Conservation (phyloP, 2,113 vertebrate genomes). For the Vidua macroura region DNA sequence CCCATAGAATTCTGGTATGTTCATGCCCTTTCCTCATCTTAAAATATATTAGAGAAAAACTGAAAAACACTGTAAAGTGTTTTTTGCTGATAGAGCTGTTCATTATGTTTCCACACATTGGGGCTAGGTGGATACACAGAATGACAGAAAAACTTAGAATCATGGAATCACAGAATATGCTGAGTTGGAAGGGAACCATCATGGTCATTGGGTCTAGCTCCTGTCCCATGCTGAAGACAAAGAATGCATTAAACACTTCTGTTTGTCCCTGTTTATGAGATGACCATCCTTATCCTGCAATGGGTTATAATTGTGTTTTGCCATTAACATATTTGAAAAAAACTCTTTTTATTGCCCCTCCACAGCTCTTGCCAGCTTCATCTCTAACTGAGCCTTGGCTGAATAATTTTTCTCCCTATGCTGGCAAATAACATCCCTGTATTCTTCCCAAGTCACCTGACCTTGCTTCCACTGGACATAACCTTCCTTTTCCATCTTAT, state of each 20-base stretch:
- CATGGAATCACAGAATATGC: background rate
- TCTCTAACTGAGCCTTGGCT: background rate
- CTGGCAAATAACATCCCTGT: background rate
- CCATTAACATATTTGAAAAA: background rate
- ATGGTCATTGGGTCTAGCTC: background rate
- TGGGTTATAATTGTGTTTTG: background rate
- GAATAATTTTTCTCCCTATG: background rate
- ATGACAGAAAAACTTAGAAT: background rate
- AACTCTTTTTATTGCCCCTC: background rate
- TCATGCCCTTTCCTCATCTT: background rate
- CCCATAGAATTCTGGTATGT: background rate
- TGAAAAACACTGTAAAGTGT: background rate
- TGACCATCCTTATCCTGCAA: background rate
- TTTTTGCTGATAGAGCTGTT: background rate
- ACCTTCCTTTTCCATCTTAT: background rate
- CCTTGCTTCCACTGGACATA: background rate
- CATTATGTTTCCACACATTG: background rate
- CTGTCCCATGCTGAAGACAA: background rate
- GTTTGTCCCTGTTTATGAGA: background rate
- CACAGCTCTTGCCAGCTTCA: background rate
- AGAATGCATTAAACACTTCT: background rate
- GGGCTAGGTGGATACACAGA: background rate
- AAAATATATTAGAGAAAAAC: background rate
- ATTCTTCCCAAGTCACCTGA: background rate
- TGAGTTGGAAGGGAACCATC: background rate